Evolutionary conservation across 2,888 invertebrate species (phyloP).

Genomic region (Eustalomyia histrio): DNA sequence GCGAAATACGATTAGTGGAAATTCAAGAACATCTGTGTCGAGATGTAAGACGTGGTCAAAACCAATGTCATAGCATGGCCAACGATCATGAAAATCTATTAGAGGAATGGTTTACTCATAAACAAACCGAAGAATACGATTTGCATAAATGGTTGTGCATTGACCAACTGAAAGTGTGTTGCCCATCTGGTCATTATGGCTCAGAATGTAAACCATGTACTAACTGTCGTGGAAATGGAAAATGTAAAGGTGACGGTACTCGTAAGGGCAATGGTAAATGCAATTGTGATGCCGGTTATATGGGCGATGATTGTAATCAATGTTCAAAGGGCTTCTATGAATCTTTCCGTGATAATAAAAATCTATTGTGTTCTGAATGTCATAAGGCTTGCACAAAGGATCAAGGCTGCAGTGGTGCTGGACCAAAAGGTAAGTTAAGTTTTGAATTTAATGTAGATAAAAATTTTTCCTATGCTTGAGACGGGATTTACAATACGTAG

Average conservation of each 20-base stretch:
- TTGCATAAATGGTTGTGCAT: conserved; percentile 89
- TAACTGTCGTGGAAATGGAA: conserved; percentile 90
- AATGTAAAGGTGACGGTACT: conserved; percentile 91
- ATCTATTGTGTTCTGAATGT: conserved; percentile 88
- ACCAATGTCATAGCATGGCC: conserved; percentile 91
- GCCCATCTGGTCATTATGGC: conserved; percentile 91
- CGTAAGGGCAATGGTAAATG: conserved; percentile 96
- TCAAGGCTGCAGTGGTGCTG: conserved; percentile 86
- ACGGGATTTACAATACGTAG: too few species aligned
- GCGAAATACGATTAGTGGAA: conserved; percentile 94
- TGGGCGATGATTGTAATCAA: conserved; percentile 87
- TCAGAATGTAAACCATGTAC: conserved; percentile 89
- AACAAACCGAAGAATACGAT: conserved; percentile 82
- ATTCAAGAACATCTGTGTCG: conserved; percentile 93
- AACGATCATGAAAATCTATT: conserved; percentile 90
- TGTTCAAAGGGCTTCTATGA: conserved; percentile 88
- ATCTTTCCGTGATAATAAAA: conserved; percentile 86
- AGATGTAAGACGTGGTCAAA: conserved; percentile 85
- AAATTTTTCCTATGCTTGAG: too few species aligned
- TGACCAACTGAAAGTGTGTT: conserved; percentile 87
- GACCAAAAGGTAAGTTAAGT: conserved; percentile 82
- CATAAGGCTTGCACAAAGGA: conserved; percentile 86
- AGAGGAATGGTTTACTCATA: conserved; percentile 93
- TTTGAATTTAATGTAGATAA: too few species aligned
- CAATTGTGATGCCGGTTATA: conserved; percentile 90